Percentiles rank a stretch among this genome's conserved stretches.
Evolutionary conservation across 2,797 vertebrate species (phyloP).

Genomic region (Leptatherina wallacei): DNA sequence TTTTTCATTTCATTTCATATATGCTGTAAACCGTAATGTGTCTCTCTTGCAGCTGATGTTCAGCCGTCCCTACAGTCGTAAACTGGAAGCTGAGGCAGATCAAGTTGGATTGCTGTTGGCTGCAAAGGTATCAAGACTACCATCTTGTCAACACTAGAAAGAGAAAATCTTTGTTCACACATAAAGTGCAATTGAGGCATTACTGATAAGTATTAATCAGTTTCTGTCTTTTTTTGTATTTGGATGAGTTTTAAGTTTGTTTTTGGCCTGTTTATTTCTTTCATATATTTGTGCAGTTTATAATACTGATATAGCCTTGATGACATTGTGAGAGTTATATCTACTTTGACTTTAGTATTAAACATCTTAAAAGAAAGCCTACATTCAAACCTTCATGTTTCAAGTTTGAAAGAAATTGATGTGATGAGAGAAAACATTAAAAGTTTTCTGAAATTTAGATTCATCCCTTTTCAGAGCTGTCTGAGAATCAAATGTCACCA

Average conservation of each 20-base stretch:
- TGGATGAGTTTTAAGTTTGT: background rate
- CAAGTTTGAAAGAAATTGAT: background rate
- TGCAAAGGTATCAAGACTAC: conserved; percentile 88
- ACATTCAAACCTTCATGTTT: no score
- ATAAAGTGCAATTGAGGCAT: background rate
- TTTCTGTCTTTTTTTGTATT: background rate
- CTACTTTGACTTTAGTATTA: no score
- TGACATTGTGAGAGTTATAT: background rate
- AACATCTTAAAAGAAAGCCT: no score
- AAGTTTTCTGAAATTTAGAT: background rate
- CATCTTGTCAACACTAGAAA: background rate
- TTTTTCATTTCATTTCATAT: no score
- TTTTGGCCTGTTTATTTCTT: background rate
- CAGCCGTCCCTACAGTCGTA: conserved; percentile 90
- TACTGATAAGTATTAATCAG: background rate
- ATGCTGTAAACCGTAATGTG: background rate
- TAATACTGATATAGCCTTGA: background rate
- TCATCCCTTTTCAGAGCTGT: background rate
- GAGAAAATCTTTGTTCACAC: background rate
- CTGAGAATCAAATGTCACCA: background rate
- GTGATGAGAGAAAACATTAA: no score
- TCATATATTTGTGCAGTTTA: background rate
- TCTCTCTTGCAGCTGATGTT: conserved; percentile 85
- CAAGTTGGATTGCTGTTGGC: conserved; percentile 90
- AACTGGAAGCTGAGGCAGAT: conserved; percentile 93